Conservation (phyloP, 2,797 vertebrate species). For the Xenops minutus region DNA sequence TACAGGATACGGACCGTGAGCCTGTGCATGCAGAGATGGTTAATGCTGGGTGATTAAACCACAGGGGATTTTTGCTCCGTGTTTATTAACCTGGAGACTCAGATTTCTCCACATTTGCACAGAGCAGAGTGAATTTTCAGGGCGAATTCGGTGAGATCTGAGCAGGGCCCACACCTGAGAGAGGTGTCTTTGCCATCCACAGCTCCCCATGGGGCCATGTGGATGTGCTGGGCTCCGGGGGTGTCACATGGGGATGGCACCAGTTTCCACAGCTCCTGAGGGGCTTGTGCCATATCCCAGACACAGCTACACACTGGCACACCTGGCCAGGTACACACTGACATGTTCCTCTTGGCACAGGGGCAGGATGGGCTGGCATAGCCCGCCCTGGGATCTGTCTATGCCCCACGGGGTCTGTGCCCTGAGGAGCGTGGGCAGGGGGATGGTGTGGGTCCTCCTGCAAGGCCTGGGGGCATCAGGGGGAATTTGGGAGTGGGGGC, state of each 20-base stretch:
- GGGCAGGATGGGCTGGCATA: fast-evolving
- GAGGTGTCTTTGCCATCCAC: neutral
- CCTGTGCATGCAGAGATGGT: neutral
- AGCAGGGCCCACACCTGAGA: neutral
- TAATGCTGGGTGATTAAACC: neutral
- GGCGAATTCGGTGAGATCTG: neutral
- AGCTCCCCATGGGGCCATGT: fast-evolving
- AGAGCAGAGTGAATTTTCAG: fast-evolving
- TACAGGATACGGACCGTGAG: fast-evolving
- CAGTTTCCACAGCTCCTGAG: neutral
- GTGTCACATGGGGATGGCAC: neutral
- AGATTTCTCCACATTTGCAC: neutral
- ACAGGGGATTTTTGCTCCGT: neutral
- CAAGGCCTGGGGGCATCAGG: neutral
- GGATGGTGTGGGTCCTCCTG: neutral
- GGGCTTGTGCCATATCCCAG: fast-evolving
- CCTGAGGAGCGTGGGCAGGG: neutral
- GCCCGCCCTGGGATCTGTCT: fast-evolving
- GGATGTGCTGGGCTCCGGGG: fast-evolving
- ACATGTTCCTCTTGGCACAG: fast-evolving
- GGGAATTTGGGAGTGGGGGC: neutral
- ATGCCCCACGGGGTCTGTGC: neutral
- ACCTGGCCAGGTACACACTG: neutral
- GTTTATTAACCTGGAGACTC: neutral
- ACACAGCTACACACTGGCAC: fast-evolving